phyloP scores from a whole-genome alignment of 2,113 vertebrate genomes.

The Hippocampus comes region DNA sequence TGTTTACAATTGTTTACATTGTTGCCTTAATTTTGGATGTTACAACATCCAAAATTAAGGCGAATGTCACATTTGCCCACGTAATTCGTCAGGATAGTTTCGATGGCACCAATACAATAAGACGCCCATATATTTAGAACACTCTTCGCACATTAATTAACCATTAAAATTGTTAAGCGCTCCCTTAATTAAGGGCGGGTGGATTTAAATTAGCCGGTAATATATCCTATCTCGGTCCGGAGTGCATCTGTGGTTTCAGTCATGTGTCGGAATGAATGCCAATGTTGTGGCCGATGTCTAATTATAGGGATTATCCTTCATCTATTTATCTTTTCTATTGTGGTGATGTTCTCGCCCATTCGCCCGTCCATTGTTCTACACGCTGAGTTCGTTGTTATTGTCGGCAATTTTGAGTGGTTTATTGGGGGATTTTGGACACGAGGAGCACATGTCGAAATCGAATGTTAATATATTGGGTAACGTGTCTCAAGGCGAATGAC shows the following conservation, averaged over 20 bases:
- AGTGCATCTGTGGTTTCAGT: slow-evolving; percentile 61
- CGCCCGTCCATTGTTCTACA: slow-evolving; percentile 38
- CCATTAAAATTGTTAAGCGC: slow-evolving; percentile 20
- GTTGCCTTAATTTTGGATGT: no score
- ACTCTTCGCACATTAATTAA: slow-evolving; percentile 42
- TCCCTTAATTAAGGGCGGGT: slow-evolving; percentile 8
- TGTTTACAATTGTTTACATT: not conserved
- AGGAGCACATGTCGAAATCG: slow-evolving; percentile 37
- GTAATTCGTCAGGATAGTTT: slow-evolving; percentile 40
- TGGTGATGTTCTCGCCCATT: slow-evolving; percentile 25
- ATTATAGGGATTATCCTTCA: slow-evolving; percentile 76
- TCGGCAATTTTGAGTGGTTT: slow-evolving; percentile 64
- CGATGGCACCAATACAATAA: slow-evolving; percentile 18
- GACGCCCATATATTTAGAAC: slow-evolving; percentile 16
- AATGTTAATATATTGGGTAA: slow-evolving; percentile 33
- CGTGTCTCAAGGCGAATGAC: slow-evolving; percentile 28
- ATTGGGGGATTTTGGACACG: slow-evolving; percentile 49
- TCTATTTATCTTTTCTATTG: slow-evolving; percentile 48
- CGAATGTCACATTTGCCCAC: not conserved
- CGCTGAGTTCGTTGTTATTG: slow-evolving; percentile 50
- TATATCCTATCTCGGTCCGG: slow-evolving; percentile 39
- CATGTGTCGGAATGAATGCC: slow-evolving; percentile 44
- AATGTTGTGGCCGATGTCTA: slow-evolving; percentile 52
- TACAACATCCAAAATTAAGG: not conserved
- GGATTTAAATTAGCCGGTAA: slow-evolving; percentile 39